Base-by-base conservation (phyloP, 2,797 vertebrate species). In the Oophaga sylvatica region DNA sequence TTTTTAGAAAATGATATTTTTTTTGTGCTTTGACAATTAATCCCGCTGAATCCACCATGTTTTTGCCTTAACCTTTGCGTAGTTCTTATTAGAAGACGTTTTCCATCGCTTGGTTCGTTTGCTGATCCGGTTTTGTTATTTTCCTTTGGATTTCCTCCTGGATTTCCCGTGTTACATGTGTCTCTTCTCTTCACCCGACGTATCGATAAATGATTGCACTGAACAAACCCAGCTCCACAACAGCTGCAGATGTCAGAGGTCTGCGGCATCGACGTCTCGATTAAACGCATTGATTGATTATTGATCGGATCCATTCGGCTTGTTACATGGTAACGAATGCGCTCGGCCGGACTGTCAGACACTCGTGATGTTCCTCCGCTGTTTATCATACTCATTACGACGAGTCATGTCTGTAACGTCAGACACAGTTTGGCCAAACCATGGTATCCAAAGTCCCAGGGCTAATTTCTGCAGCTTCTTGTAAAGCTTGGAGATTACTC, bases 281-380 rank as follows among this genome's bases (percentile, higher is more conserved):
- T 84, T 84, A 84, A 29, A 45, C 0, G 57, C 73, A 84, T 84
- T 75, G 83, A 84, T 62, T 76, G 70, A 41, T 19, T 45, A 84
- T 76, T n/a, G 83, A 84, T 48, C 48, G 16, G 48, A 11, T 84
- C 29, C 48, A 29, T 60, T 31, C 41, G 31, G 19, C 68, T 48
- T 84, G 81, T 83, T 83, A 71, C 26, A 71, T 83, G 53, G 29
- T 20, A 83, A 57, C 71, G 41, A 19, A 75, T 84, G n/a, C 59
- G 70, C 31, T 84, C 20, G 22, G 19, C 16, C 41, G 53, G 10
- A 22, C 29, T 29, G 57, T 62, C 83, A 63, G 57, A 1, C 20
- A 13, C 82, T 76, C 31, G 5, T 31, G 31, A 35, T 26, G 19
- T 59, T 20, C 3, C 53, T 31, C 56, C 15, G 26, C 26, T 19